These are phyloP conservation scores for Bagarius yarrelli DNA, from an alignment of 2,113 vertebrate genomes.

Conservation along the genomic window DNA sequence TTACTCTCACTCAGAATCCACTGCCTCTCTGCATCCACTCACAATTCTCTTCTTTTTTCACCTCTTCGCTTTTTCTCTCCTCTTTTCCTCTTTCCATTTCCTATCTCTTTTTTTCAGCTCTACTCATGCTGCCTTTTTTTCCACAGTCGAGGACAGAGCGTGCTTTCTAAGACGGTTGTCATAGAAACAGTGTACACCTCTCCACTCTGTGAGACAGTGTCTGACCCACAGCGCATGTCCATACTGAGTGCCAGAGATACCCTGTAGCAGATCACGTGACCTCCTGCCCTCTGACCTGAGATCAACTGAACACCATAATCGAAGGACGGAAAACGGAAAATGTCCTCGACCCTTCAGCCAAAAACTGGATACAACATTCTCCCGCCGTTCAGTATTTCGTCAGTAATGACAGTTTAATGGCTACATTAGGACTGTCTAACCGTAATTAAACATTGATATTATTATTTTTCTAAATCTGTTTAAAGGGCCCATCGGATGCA, in stretches of 20 bases:
- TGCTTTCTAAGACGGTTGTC: slow-evolving; percentile 49
- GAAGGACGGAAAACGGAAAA: too few relatives aligned
- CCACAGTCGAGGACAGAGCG: slow-evolving; percentile 56
- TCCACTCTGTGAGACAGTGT: slow-evolving; percentile 35
- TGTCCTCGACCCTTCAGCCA: background rate
- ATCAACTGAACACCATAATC: too few relatives aligned
- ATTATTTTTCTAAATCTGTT: too few relatives aligned
- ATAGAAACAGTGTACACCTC: slow-evolving; percentile 59
- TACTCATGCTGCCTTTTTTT: slow-evolving; percentile 36
- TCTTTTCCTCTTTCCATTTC: slow-evolving; percentile 2
- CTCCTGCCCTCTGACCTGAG: too few relatives aligned
- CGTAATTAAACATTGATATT: too few relatives aligned
- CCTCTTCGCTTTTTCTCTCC: background rate
- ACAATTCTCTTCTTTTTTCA: background rate
- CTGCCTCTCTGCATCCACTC: slow-evolving; percentile 14
- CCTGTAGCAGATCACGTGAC: too few relatives aligned
- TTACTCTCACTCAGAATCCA: background rate
- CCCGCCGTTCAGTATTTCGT: too few relatives aligned
- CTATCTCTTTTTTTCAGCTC: background rate
- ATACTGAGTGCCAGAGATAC: too few relatives aligned
- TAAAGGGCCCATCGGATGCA: too few relatives aligned
- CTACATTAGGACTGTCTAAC: too few relatives aligned
- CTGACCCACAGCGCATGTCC: slow-evolving; percentile 33
- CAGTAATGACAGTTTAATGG: too few relatives aligned
- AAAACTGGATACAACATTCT: slow-evolving; percentile 1